Evolutionary conservation across 2,797 vertebrate species (phyloP), one percentile per base, ranked within the genome.

Genomic region (Enteromius argenteus): DNA sequence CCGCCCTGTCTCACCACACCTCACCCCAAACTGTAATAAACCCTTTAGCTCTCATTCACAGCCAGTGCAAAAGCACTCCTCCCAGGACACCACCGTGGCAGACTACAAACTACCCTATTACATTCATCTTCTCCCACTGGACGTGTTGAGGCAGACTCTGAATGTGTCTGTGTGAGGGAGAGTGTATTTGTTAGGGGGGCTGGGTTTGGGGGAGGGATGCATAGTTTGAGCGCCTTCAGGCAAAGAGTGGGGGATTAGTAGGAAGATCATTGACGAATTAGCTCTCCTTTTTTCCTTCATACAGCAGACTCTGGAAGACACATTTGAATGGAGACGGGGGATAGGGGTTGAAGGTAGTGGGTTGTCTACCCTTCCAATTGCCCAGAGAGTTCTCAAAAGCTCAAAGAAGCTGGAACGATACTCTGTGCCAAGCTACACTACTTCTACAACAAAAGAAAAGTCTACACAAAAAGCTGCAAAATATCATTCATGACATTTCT

Each of bases 191-290:
- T 86, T 81, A 83, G 87, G 66, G 89, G 75, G 89, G 87, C 84
- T 88, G 82, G 87, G 67, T 84, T 84, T 87, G 92, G 93, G 92
- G 92, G 94, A 90, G 92, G 93, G 92, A 90, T 94, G 91, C 91
- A 90, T 91, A 92, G 90, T 93, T 89, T 91, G 90, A 94, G 93
- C 92, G 93, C 91, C 94, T 94, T 88, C 86, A 90, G 92, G 93
- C 94, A 84, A 76, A 90, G 53, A 86, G 71, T 84, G 76, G 91
- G 82, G 94, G 93, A 94, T 94, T 95, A 95, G 95, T 91, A 92
- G 93, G 91, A 94, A 94, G 93, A 94, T 94, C 93, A 94, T 91
- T 94, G 94, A 95, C 91, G 93, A 96, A 96, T 94, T 94, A 94
- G 91, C 92, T 91, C 90, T 90, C 87, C 89, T 90, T 88, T 87